Conservation (phyloP, 2,888 invertebrate genomes). For the Tridacna crocea region DNA sequence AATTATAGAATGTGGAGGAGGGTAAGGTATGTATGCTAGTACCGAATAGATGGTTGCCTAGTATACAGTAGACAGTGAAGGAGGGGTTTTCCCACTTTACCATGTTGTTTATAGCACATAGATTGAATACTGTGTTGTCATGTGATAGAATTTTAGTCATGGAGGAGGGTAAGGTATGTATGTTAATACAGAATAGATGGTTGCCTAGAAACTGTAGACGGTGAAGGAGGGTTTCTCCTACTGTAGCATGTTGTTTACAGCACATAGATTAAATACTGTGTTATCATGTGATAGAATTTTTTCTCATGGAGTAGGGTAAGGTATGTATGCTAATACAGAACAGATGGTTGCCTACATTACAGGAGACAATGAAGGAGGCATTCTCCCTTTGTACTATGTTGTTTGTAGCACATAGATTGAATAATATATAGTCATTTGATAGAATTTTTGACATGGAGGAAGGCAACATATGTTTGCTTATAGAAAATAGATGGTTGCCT, state of each 20-base stretch:
- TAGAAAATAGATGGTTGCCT: conserved; percentile 86
- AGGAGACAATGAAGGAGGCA: conserved; percentile 85
- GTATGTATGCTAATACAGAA: conserved; percentile 73
- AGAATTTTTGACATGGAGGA: conserved; percentile 86
- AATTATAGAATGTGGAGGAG: conserved; percentile 86
- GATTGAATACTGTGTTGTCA: conserved; percentile 86
- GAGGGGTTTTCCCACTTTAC: conserved; percentile 86
- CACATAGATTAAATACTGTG: conserved; percentile 87
- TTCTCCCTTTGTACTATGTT: conserved; percentile 87
- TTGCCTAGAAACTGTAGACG: no score
- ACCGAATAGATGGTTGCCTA: no score
- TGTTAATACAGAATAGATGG: no score
- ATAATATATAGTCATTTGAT: conserved; percentile 86
- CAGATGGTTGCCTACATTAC: no score
- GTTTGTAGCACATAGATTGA: conserved; percentile 87
- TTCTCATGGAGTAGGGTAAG: conserved; percentile 86
- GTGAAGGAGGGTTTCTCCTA: conserved; percentile 86
- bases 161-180: conserved; percentile 85
- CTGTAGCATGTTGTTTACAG: conserved; percentile 87
- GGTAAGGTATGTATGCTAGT: conserved; percentile 84
- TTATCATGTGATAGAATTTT: conserved; percentile 86
- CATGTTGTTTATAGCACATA: conserved; percentile 87
- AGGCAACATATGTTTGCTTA: conserved; percentile 83
- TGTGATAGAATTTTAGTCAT: conserved; percentile 87
- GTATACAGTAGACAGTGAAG: conserved; percentile 86